Conservation (phyloP, 2,797 vertebrate species). For the Gambelia wislizenii region DNA sequence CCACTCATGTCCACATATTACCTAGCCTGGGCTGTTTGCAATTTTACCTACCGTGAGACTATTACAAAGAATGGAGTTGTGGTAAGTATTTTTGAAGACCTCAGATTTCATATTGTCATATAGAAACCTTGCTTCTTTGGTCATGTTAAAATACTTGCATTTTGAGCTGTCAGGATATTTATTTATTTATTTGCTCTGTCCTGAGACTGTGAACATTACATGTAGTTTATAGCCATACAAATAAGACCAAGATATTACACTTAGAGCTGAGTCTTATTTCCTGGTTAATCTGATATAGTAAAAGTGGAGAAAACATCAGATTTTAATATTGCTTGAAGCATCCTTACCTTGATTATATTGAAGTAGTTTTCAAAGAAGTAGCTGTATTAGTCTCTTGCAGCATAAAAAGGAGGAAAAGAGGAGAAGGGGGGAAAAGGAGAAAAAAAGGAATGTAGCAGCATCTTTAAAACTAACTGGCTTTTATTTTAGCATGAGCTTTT, state of each 20-base stretch:
- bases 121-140: conserved; percentile 19
- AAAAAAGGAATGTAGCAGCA: too few relatives aligned
- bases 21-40: conserved; percentile 93
- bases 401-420: too few relatives aligned
- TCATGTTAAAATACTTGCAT: neutral
- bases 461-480: neutral
- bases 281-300: neutral
- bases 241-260: neutral
- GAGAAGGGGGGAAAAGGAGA: too few relatives aligned
- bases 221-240: neutral
- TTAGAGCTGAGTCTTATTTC: neutral
- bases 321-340: neutral
- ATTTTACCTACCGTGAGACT: conserved; percentile 91
- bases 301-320: neutral
- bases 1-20: conserved; percentile 95
- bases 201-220: neutral
- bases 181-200: neutral
- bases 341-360: neutral
- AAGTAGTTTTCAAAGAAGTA: neutral
- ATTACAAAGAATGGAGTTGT: conserved; percentile 84
- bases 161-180: neutral
- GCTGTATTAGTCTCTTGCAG: too few relatives aligned
- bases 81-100: conserved; percentile 81
- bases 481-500: neutral
- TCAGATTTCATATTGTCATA: neutral